Base-by-base conservation (phyloP, 2,888 invertebrate genomes). In the Temnothorax unifasciatus region DNA sequence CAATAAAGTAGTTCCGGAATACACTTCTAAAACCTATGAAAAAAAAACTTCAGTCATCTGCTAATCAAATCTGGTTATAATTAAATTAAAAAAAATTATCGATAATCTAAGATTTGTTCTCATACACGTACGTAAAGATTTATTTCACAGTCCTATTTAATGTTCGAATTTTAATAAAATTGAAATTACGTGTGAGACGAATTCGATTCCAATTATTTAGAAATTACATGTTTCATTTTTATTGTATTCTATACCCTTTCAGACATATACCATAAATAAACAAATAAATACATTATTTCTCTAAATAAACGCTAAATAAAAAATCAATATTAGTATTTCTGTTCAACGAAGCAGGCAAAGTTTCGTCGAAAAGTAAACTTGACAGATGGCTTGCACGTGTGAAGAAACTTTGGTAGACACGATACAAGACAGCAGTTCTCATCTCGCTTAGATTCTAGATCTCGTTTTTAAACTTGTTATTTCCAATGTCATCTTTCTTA, bases 11-110 rank as follows among this genome's bases (percentile, higher is more conserved):
- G 97, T 97, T 11, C 92, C 90, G n/a, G 97, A 95, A 0, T 96
- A 96, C 1, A 98, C 97, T 93, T 98, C 97, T 96, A 98, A 96
- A 90, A 96, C 96, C 96, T 98, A 96, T 18, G 81, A 82, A 81
- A 34, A 69, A 34, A 25, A 38, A 0, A 21, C 21, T 21, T 21
- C 18, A 21, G 3, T 77, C 34, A 21, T 21, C 11, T 44, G 18
- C n/a, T 11, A 59, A 18, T 44, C 9, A 29, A 74, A n/a, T 18
- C 15, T 74, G 29, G 0, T 64, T 64, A 21, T 18, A 63, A 64
- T 13, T 63, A 25, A 47, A 66, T 0, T 1, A 44, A 0, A 66
- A 25, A 61, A 59, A 41, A 25, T 74, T 34, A 34, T 34, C 34
- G 3, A 4, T 34, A 34, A 34, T 34, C 34, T 25, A 34, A 34